A percentile compares a stretch with the other conserved stretches of the same genome.
Evolutionary conservation across 2,113 vertebrate genomes (phyloP).

Genomic region (Zosterops hypoxanthus): DNA sequence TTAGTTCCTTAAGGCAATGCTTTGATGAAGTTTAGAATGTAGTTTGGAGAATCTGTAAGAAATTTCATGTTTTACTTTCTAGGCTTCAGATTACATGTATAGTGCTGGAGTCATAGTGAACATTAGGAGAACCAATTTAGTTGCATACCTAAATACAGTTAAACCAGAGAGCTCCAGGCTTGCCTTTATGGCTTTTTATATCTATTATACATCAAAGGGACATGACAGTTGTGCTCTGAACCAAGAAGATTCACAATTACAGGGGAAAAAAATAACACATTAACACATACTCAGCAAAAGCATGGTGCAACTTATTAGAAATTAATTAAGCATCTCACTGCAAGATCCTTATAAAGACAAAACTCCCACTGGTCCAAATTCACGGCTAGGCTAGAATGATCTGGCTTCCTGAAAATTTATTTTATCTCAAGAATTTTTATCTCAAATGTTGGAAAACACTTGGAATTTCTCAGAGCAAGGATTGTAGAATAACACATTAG

Average conservation of each 20-base stretch:
- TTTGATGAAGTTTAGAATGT: conserved; percentile 58
- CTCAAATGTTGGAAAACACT: not conserved
- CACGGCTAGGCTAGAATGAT: not conserved
- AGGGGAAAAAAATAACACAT: not conserved
- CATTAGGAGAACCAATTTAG: conserved; percentile 4
- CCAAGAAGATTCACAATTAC: conserved; percentile 22
- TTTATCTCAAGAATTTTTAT: not conserved
- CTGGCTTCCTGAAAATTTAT: not conserved
- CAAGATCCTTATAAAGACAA: not conserved
- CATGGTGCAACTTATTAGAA: not conserved
- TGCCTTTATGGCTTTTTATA: conserved; percentile 6
- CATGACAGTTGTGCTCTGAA: not conserved
- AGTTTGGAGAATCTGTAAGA: conserved; percentile 23
- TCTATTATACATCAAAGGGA: conserved; percentile 63
- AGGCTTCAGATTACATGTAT: not conserved
- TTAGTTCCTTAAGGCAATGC: conserved; percentile 11
- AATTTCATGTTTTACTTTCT: conserved; percentile 10
- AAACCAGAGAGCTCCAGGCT: conserved; percentile 14
- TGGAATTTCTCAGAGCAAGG: not conserved
- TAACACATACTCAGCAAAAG: not conserved
- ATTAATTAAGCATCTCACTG: conserved; percentile 20
- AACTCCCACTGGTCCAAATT: not conserved
- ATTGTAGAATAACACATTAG: not conserved
- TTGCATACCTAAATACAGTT: conserved; percentile 41
- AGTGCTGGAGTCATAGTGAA: not conserved